Base-by-base conservation (phyloP, 2,888 invertebrate species). In the Spicauda simplicius region DNA sequence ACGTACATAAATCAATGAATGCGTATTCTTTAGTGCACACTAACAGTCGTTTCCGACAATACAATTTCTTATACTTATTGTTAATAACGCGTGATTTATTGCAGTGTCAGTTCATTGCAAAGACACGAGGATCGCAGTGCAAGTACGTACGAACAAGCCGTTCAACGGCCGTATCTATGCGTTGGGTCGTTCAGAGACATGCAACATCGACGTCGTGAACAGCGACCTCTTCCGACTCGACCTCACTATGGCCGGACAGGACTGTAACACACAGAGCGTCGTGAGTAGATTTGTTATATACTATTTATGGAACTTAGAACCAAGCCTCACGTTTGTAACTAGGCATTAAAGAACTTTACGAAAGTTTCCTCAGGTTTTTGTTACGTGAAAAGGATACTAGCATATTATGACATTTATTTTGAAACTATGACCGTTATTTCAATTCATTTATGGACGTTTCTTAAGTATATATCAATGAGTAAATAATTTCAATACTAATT, bases 121-220 rank as follows among this genome's bases (percentile, higher is more conserved):
- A 88, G 98, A 98, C 85, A 98, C 98, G 2, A 95, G 97, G 79
- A 98, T 98, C 78, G 98, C 98, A 6, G 97, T 98, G 0, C 97
- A 97, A 89, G 98, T 98, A 19, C 95, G 97, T 76, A 98, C 98
- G 48, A 98, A 98, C 88, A 97, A 98, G 81, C 98, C 98, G 20
- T 98, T 98, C 94, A 98, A 98, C 80, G 98, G 98, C 14, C 95
- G 98, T 71, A 98, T 98, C 84, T 98, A 98, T 86, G 98, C 98
- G 19, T 91, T 98, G 78, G 98, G 98, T 48, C 95, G 98, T 64
- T 98, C 98, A 0, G 98, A 98, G 90, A 98, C 98, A 52, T 98
- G 98, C 90, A 98, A 98, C 91, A 97, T 98, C 73, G 98, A 98
- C 84, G 98, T 98, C 19, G 95, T 97, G 80, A 98, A 98, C 90